Conservation (phyloP, 2,113 vertebrate genomes). For the Butorides virescens region DNA sequence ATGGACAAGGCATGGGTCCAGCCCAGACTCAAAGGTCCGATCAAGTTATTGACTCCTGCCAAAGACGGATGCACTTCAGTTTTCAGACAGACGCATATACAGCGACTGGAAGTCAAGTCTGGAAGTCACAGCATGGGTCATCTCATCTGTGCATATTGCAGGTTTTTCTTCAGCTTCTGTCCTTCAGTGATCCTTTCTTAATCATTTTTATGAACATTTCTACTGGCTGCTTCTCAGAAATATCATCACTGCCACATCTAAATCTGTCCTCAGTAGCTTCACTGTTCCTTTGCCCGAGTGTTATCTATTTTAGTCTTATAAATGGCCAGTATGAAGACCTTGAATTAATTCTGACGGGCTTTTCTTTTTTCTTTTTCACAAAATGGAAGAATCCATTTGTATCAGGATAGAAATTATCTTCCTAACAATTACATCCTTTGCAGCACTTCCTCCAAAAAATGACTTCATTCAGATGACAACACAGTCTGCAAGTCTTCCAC, state of each 20-base stretch:
- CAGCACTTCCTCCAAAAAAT: not conserved
- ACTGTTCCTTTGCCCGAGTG: not conserved
- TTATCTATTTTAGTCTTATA: slow-evolving; percentile 9
- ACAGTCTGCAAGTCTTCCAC: not conserved
- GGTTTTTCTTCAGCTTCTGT: not conserved
- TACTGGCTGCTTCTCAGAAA: not conserved
- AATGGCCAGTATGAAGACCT: not conserved
- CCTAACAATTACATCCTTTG: not conserved
- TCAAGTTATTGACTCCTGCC: not conserved
- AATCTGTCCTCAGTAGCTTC: not conserved
- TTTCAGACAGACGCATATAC: not conserved
- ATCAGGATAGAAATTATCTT: not conserved
- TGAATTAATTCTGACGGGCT: not conserved
- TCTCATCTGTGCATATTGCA: not conserved
- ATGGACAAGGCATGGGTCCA: not conserved
- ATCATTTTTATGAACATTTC: not conserved
- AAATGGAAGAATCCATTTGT: not conserved
- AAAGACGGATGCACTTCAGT: not conserved
- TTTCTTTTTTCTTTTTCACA: not conserved
- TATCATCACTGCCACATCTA: not conserved
- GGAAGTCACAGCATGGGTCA: not conserved
- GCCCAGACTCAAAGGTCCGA: not conserved
- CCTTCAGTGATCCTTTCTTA: not conserved
- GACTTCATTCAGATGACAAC: not conserved
- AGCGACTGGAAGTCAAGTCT: not conserved